Evolutionary conservation across 2,888 invertebrate genomes (phyloP).

Genomic region (Neoitamus cyanurus): DNA sequence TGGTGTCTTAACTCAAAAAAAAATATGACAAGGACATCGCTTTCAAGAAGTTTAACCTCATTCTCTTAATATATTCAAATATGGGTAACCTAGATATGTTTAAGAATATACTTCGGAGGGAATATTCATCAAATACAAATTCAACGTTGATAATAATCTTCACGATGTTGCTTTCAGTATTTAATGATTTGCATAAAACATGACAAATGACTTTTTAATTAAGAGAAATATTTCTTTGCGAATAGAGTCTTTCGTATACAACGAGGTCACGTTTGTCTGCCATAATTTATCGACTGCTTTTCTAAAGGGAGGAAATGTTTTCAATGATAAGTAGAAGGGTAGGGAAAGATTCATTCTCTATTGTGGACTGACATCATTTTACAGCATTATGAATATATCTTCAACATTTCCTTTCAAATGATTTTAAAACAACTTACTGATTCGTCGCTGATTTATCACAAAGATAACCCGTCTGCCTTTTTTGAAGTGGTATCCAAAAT

Average conservation of each 20-base stretch:
- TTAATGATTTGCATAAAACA: neutral
- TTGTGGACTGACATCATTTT: neutral
- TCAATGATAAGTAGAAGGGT: neutral
- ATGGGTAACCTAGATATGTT: neutral
- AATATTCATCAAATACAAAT: neutral
- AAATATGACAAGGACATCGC: neutral
- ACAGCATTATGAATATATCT: neutral
- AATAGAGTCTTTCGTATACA: neutral
- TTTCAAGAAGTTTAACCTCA: neutral
- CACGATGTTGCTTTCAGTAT: slow-evolving; percentile 1
- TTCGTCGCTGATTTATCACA: neutral
- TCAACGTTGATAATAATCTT: neutral
- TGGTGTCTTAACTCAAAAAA: too few relatives aligned
- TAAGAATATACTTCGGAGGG: neutral
- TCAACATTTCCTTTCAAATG: neutral
- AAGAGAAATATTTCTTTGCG: neutral
- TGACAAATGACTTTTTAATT: slow-evolving; percentile 9
- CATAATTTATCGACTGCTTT: neutral
- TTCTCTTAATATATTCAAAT: neutral
- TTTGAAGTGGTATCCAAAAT: too few relatives aligned
- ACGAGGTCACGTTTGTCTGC: neutral
- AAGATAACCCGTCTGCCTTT: too few relatives aligned
- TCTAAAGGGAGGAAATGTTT: neutral
- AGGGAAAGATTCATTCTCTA: neutral
- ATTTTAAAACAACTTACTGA: neutral